Evolutionary conservation across 2,888 invertebrate genomes (phyloP).

Genomic region (Neelides folsomi): DNA sequence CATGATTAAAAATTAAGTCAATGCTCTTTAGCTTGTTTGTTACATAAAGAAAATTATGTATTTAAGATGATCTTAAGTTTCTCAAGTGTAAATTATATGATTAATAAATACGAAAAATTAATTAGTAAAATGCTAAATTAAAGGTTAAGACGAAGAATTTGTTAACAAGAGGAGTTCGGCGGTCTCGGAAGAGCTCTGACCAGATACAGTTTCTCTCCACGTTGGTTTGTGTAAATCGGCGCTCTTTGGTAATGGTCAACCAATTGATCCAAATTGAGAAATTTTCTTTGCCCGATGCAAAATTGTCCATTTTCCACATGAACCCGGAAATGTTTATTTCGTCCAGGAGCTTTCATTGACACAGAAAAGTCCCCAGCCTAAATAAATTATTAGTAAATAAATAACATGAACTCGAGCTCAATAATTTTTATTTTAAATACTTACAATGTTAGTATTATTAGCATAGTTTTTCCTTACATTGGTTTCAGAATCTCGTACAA

Average conservation of each 20-base stretch:
- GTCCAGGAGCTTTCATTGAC: constrained; percentile 89
- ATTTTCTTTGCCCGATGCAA: constrained; percentile 96
- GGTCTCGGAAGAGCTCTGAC: constrained; percentile 76
- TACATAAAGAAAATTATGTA: no score
- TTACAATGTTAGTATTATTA: neutral
- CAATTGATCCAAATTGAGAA: constrained; percentile 85
- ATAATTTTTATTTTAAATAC: no score
- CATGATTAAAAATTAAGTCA: no score
- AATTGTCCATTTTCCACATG: constrained; percentile 84
- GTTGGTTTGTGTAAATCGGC: constrained; percentile 95
- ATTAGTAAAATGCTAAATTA: no score
- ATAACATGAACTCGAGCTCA: no score
- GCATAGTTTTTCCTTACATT: constrained; percentile 57
- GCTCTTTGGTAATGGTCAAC: constrained; percentile 98
- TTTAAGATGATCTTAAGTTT: no score
- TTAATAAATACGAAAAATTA: no score
- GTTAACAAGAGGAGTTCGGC: constrained; percentile 15
- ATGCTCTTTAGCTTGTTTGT: no score
- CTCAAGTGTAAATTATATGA: no score
- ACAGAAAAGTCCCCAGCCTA: constrained; percentile 98
- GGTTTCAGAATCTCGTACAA: constrained; percentile 97
- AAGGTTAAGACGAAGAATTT: neutral
- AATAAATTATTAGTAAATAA: constrained; percentile 33
- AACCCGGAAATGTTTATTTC: constrained; percentile 98
- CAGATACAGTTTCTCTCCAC: constrained; percentile 93